Evolutionary conservation across 2,797 vertebrate species (phyloP), one percentile per base, ranked within the genome.

Genomic region (Enteromius paludinosus): DNA sequence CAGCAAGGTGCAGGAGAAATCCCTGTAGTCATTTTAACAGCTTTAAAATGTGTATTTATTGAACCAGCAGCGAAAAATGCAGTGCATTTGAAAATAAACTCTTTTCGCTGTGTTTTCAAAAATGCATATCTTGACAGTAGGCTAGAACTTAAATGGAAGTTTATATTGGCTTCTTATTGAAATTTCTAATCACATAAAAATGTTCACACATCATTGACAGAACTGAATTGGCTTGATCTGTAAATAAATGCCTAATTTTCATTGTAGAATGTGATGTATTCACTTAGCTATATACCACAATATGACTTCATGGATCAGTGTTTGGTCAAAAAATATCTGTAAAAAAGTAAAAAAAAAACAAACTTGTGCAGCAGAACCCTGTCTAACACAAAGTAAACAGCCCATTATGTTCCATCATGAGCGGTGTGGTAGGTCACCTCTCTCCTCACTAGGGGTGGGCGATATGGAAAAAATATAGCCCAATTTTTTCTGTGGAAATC

Each of bases 21-120:
- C 59, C 59, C 33, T 43, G 15, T n/a, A 41, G 23, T 62, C 3
- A 17, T 52, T 66, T 73, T 49, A 49, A 62, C 9, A 66, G 17
- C 15, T 80, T 80, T 45, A 11, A 72, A 35, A n/a, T 56, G 43
- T 25, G 1, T 3, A n/a, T 65, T 38, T 52, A 38, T 38, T 74
- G 23, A 65, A 35, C 69, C 28, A 30, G 68, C 47, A 35, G 78
- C 28, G 17, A 72, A 81, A 72, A 81, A 72, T 72, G 5, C 38
- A 23, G 30, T 71, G 62, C 43, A 35, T 47, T 23, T 23, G 6
- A 61, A 59, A 61, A 30, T 4, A 68, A 28, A n/a, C 47, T 61
- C 18, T 45, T 15, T 70, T 56, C 45, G 20, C 9, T 6, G 14
- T 47, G 25, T 47, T 69, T 79, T 3, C 15, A 43, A 68, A 54